Percentiles rank a stretch among this genome's conserved stretches.
These are phyloP conservation scores for Diplodus puntazzo DNA, from an alignment of 2,797 vertebrate species.

Conservation along the genomic window DNA sequence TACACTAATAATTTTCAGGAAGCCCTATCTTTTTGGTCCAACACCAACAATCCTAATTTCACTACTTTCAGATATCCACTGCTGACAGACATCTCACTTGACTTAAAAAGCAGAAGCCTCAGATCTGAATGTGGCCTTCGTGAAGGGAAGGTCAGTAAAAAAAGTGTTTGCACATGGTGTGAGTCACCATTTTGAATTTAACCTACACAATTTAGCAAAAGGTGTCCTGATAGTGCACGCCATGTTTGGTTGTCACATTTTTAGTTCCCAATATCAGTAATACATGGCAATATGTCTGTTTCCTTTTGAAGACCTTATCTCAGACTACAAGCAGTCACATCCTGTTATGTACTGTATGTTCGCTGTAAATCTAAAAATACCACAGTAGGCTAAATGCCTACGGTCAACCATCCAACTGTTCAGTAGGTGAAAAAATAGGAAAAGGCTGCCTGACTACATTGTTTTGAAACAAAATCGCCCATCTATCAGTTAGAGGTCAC, in stretches of 20 bases:
- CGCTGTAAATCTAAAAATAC: slow-evolving; percentile 1
- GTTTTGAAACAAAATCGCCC: neutral
- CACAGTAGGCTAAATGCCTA: neutral
- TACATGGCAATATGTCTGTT: neutral
- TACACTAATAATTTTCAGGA: neutral
- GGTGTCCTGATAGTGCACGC: neutral
- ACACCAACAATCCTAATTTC: neutral
- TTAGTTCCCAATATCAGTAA: neutral
- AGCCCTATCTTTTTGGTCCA: neutral
- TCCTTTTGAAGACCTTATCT: slow-evolving; percentile 10
- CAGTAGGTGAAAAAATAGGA: neutral
- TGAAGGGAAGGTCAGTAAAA: neutral
- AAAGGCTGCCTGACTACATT: neutral
- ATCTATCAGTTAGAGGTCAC: neutral
- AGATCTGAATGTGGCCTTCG: slow-evolving; percentile 4
- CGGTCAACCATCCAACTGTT: neutral
- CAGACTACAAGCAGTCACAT: slow-evolving; percentile 13
- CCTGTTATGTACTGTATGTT: neutral
- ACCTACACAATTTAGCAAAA: slow-evolving; percentile 5
- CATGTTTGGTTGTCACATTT: neutral
- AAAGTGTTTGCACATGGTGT: slow-evolving; percentile 25
- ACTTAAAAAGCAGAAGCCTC: neutral
- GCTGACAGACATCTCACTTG: slow-evolving; percentile 1
- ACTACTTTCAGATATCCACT: neutral
- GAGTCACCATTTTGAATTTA: slow-evolving; percentile 9